These are phyloP conservation scores for Notothenia coriiceps DNA, from an alignment of 2,113 vertebrate genomes.

Conservation along the genomic window DNA sequence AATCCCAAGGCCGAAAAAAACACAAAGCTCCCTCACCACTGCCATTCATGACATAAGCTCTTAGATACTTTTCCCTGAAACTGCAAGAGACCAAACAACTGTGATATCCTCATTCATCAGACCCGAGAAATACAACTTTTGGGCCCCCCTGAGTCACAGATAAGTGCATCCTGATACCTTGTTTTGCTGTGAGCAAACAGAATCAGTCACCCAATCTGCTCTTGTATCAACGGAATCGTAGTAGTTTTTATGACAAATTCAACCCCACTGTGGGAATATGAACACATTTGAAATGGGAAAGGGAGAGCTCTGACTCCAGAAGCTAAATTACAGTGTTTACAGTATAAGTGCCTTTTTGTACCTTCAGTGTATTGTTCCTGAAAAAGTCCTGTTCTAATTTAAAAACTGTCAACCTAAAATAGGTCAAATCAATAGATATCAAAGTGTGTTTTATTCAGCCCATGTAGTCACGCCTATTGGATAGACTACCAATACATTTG, in stretches of 20 bases:
- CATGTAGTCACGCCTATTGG: background rate
- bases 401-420: background rate
- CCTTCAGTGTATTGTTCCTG: background rate
- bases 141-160: constrained; percentile 62
- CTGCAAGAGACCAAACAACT: constrained; percentile 49
- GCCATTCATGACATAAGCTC: constrained; percentile 43
- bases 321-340: constrained; percentile 31
- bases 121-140: constrained; percentile 48
- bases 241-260: constrained; percentile 49
- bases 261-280: constrained; percentile 5
- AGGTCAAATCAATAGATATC: background rate
- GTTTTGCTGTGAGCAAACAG: constrained; percentile 64
- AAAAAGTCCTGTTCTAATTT: background rate
- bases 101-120: constrained; percentile 55
- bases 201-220: constrained; percentile 58
- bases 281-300: constrained; percentile 39
- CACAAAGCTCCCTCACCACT: constrained; percentile 37
- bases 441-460: background rate
- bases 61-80: constrained; percentile 29
- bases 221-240: constrained; percentile 39
- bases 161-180: constrained; percentile 60
- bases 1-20: constrained; percentile 48
- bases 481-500: background rate
- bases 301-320: constrained; percentile 23
- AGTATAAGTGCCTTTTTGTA: constrained; percentile 2